Conservation (phyloP, 2,797 vertebrate species). For the Phrynocephalus forsythii region DNA sequence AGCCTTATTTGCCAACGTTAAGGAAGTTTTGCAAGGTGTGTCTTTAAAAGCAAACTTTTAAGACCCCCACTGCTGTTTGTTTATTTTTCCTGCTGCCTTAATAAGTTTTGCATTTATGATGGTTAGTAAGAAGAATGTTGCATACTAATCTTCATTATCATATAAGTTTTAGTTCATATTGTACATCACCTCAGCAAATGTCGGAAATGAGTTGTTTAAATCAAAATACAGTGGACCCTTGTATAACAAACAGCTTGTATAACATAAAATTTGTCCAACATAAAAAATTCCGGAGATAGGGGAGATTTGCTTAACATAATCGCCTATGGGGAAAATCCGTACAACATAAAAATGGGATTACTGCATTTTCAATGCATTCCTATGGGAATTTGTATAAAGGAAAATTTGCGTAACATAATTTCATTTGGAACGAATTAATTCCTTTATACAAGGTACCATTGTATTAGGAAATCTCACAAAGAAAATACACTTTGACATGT, state of each 20-base stretch:
- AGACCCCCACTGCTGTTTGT: neutral
- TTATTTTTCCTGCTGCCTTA: neutral
- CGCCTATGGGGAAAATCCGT: too few relatives aligned
- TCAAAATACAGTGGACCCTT: too few relatives aligned
- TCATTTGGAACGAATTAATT: too few relatives aligned
- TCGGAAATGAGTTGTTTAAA: neutral
- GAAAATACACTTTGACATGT: neutral
- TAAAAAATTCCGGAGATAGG: too few relatives aligned
- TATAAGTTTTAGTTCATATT: neutral
- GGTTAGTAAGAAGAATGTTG: neutral
- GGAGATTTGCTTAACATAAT: too few relatives aligned
- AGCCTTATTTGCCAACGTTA: neutral
- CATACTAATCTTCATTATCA: neutral
- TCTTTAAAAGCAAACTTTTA: neutral
- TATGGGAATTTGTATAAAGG: too few relatives aligned
- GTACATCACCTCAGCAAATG: neutral
- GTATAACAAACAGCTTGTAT: too few relatives aligned
- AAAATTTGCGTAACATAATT: too few relatives aligned
- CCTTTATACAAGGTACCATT: too few relatives aligned
- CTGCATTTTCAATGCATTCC: too few relatives aligned
- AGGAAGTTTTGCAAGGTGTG: neutral
- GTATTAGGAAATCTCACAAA: neutral
- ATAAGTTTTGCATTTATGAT: neutral
- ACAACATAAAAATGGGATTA: too few relatives aligned
- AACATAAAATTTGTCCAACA: too few relatives aligned